Evolutionary conservation across 1,140 invertebrate species (phyloP).

Genomic region (Microplitis demolitor): DNA sequence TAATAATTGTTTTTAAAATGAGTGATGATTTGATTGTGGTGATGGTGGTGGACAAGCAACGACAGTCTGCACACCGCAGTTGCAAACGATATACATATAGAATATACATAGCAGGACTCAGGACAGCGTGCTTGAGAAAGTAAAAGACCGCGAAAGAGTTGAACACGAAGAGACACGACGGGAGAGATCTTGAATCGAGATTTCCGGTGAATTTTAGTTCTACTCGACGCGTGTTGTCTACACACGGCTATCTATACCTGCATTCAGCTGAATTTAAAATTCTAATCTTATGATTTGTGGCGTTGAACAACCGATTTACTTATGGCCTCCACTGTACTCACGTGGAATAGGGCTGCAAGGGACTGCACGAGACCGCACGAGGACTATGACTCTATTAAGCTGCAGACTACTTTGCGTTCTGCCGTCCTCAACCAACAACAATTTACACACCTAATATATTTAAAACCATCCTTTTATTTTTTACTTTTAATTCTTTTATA

Average conservation of each 20-base stretch:
- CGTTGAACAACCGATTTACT: conserved; percentile 34
- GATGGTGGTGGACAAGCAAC: background rate
- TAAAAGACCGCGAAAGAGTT: conserved; percentile 15
- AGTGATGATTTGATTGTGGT: conserved; percentile 37
- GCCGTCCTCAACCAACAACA: background rate
- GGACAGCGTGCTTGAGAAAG: background rate
- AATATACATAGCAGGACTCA: conserved; percentile 14
- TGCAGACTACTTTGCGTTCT: conserved; percentile 36
- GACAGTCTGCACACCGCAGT: background rate
- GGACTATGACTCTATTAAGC: conserved; percentile 57
- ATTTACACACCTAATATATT: background rate
- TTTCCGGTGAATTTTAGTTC: conserved; percentile 51
- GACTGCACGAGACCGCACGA: too few relatives aligned
- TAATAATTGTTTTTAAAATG: conserved; percentile 52
- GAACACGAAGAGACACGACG: conserved; percentile 10
- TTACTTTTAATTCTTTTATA: background rate
- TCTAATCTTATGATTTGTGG: conserved; percentile 62
- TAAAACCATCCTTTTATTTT: background rate
- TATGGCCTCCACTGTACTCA: conserved; percentile 47
- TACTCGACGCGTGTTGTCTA: conserved; percentile 36
- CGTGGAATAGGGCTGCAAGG: too few relatives aligned
- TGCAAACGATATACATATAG: background rate
- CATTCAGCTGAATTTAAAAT: conserved; percentile 54
- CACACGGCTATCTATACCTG: conserved; percentile 13
- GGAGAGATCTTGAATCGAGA: conserved; percentile 52